Conservation (phyloP, 2,888 invertebrate genomes). For the Pinctada fucata region DNA sequence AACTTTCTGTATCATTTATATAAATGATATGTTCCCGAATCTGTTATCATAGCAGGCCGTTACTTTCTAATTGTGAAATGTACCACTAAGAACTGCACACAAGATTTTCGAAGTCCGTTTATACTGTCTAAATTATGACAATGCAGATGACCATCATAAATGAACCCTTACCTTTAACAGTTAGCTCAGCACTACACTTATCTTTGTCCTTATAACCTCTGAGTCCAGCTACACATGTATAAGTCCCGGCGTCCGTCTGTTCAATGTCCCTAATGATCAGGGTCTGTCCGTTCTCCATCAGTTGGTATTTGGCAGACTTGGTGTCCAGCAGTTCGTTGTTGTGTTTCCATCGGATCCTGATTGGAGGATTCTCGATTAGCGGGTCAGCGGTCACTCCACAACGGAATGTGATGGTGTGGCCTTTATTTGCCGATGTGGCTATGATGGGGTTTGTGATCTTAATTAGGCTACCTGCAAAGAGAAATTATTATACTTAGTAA, state of each 20-base stretch:
- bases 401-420: slow-evolving; percentile 26
- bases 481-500: background rate
- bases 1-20: too few relatives aligned
- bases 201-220: slow-evolving; percentile 35
- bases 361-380: slow-evolving; percentile 6
- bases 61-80: too few relatives aligned
- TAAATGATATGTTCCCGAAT: too few relatives aligned
- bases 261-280: slow-evolving; percentile 57
- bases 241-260: slow-evolving; percentile 58
- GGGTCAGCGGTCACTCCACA: slow-evolving; percentile 17
- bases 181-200: slow-evolving; percentile 30
- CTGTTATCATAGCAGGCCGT: too few relatives aligned
- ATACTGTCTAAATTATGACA: too few relatives aligned
- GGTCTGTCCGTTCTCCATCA: slow-evolving; percentile 55
- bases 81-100: too few relatives aligned
- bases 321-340: slow-evolving; percentile 53
- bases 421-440: slow-evolving; percentile 24
- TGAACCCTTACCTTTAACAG: slow-evolving; percentile 34
- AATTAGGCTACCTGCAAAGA: slow-evolving; percentile 28
- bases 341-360: slow-evolving; percentile 63
- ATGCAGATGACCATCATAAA: too few relatives aligned
- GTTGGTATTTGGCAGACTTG: slow-evolving; percentile 50
- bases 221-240: slow-evolving; percentile 63
- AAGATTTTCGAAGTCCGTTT: too few relatives aligned
- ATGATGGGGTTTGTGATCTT: slow-evolving; percentile 15